phyloP scores from a whole-genome alignment of 64 coral and sea anemone species.

The Pachyseris speciosa region DNA sequence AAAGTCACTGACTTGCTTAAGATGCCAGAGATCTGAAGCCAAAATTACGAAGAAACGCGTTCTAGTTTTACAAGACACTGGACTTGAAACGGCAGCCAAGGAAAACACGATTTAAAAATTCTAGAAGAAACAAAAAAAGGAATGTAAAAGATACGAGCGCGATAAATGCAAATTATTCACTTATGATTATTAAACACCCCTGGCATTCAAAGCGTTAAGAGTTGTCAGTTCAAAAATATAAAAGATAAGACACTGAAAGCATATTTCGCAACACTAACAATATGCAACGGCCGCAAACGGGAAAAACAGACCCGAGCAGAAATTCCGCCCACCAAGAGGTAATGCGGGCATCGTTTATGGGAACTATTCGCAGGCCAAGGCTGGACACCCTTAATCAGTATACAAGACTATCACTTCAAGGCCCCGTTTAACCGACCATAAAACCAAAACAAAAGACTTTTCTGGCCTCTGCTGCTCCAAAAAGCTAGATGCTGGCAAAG shows the following conservation, averaged over 20 bases:
- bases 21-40: too few relatives aligned
- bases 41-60: too few relatives aligned
- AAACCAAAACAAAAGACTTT: slow-evolving; percentile 5
- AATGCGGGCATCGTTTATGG: background rate
- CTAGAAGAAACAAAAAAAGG: background rate
- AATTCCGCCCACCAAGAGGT: background rate
- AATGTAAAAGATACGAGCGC: background rate
- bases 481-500: background rate
- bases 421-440: background rate
- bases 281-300: background rate
- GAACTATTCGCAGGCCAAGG: background rate
- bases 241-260: background rate
- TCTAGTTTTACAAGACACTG: too few relatives aligned
- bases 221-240: background rate
- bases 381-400: background rate
- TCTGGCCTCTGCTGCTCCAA: background rate
- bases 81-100: background rate
- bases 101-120: background rate
- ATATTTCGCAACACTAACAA: slow-evolving; percentile 4
- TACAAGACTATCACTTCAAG: background rate
- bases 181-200: background rate
- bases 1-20: too few relatives aligned
- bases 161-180: background rate
- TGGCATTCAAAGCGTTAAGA: background rate
- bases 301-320: background rate